Base-by-base conservation (phyloP, 2,113 vertebrate genomes). In the Ammospiza caudacuta region DNA sequence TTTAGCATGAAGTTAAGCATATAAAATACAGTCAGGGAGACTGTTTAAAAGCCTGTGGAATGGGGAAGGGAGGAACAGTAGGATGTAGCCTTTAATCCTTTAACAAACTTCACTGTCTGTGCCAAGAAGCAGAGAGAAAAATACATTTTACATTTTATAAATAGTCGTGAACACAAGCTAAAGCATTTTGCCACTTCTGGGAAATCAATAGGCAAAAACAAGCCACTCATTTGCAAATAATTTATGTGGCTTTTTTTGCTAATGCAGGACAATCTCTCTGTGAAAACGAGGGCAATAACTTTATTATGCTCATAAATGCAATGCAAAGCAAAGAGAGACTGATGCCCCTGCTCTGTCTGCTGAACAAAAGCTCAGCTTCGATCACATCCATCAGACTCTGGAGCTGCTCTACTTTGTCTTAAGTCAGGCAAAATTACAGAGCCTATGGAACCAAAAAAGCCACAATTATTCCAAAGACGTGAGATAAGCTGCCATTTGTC, bases 201-300 rank as follows among this genome's bases (percentile, higher is more conserved):
- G 96, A 97, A 96, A 97, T 97, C 95, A 93, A 97, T 95, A 97
- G 94, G 93, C 82, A 88, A 95, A 96, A 97, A 21, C 75, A 92
- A 96, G 92, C 69, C 88, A 67, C 92, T 96, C 94, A 95, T 90
- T 93, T 93, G 93, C 96, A 97, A 95, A 97, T 91, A 89, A 93
- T 91, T 94, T 92, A 83, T 84, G 91, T 82, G 89, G 90, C 84
- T 92, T 96, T 95, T 95, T 96, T 96, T 95, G 94, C 94, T 96
- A 94, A 97, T 94, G 94, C 51, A 97, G 95, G 95, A 96, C 97
- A 91, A 92, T 96, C 92, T 92, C 97, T 95, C 97, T 90, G 97
- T 87, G 96, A 97, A 97, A 98, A 97, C 59, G 94, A 96, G 96
- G 95, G 90, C 96, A 94, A 84, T 95, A 97, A 96, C 97, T 97